A percentile compares a stretch with the other conserved stretches of the same genome.
Conservation (phyloP, 2,888 invertebrate genomes). For the Eutolmus rufibarbis region DNA sequence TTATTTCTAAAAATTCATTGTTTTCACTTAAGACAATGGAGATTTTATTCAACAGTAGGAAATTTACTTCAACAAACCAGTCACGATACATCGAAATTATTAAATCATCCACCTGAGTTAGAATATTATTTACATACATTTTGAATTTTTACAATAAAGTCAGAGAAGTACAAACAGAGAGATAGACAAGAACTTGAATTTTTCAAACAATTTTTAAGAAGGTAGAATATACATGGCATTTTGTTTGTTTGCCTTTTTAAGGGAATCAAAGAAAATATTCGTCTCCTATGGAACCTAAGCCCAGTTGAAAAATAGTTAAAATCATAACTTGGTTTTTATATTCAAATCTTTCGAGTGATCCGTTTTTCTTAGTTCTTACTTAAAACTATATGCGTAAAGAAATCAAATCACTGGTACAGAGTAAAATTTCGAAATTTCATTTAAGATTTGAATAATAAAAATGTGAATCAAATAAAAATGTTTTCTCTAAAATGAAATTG, state of each 20-base stretch:
- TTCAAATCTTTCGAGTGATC: no score
- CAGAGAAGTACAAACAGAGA: no score
- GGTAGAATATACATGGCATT: no score
- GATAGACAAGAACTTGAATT: no score
- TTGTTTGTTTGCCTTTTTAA: no score
- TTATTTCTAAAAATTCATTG: no score
- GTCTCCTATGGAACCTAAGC: neutral
- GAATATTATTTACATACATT: neutral
- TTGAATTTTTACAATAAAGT: neutral
- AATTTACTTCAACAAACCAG: neutral
- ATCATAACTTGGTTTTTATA: no score
- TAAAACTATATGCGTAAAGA: neutral
- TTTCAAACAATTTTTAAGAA: no score
- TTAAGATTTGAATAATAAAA: neutral
- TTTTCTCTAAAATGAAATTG: neutral
- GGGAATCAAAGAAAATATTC: no score
- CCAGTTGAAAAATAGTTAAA: neutral
- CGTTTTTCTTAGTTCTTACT: neutral
- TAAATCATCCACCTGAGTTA: neutral
- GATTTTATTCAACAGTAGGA: neutral
- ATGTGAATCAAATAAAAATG: neutral
- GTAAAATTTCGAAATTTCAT: neutral
- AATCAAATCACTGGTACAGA: neutral
- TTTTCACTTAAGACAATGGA: neutral
- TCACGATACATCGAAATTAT: neutral